A percentile compares a stretch with the other conserved stretches of the same genome.
Evolutionary conservation across 1,140 invertebrate species (phyloP).

Genomic region (Sitophilus oryzae): DNA sequence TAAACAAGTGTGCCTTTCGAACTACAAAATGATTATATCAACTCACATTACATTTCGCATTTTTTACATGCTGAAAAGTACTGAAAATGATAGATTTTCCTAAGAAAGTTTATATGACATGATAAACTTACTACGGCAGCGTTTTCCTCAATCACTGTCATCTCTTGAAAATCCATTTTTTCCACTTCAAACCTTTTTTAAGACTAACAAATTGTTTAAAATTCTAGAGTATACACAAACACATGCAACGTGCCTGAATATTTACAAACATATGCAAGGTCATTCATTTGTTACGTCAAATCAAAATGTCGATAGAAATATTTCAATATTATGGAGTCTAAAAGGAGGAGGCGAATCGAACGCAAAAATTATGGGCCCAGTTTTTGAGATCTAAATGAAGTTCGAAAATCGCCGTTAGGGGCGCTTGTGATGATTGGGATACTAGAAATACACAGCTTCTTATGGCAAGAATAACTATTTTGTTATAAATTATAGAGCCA

Average conservation of each 20-base stretch:
- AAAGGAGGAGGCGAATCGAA: no score
- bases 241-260: slow-evolving; percentile 30
- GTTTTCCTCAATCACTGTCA: slow-evolving; percentile 40
- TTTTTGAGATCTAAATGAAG: no score
- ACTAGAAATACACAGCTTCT: no score
- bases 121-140: slow-evolving; percentile 34
- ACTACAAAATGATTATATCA: no score
- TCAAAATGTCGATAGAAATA: neutral
- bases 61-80: neutral
- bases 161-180: slow-evolving; percentile 41
- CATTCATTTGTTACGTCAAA: slow-evolving; percentile 29
- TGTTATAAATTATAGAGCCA: no score
- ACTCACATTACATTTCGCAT: neutral
- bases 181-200: slow-evolving; percentile 5
- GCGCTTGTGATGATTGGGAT: no score
- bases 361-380: no score
- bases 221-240: slow-evolving; percentile 10
- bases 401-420: no score
- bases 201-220: slow-evolving; percentile 18
- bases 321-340: no score
- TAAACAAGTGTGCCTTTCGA: no score
- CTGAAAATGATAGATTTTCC: neutral
- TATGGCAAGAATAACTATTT: no score
- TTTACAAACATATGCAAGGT: slow-evolving; percentile 39
- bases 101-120: slow-evolving; percentile 20